These are phyloP conservation scores for Cephalopholis sonnerati DNA, from an alignment of 2,113 vertebrate species.

Conservation along the genomic window DNA sequence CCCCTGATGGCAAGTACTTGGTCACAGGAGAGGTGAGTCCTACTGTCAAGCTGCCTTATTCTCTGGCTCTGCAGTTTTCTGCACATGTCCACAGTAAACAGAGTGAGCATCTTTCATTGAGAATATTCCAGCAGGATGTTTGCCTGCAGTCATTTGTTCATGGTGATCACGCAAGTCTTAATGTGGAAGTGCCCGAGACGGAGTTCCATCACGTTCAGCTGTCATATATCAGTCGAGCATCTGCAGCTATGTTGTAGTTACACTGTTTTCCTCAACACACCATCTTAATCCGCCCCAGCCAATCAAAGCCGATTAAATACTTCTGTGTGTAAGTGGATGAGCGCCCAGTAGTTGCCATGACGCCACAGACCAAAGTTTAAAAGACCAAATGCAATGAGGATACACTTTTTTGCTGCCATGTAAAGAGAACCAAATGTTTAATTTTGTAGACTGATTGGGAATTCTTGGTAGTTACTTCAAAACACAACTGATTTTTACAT, in stretches of 20 bases:
- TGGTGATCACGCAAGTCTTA: neutral
- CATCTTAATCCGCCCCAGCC: slow-evolving; percentile 65
- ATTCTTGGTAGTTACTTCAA: neutral
- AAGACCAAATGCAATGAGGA: slow-evolving; percentile 8
- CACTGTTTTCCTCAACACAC: slow-evolving; percentile 17
- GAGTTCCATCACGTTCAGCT: neutral
- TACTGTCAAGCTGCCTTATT: neutral
- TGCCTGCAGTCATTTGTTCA: neutral
- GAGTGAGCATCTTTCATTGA: neutral
- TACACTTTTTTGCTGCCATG: neutral
- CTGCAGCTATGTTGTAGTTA: slow-evolving; percentile 27
- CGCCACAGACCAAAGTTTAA: slow-evolving; percentile 63
- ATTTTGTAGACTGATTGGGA: neutral
- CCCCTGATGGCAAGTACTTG: slow-evolving; percentile 95
- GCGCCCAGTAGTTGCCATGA: slow-evolving; percentile 61
- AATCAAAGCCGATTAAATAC: slow-evolving; percentile 77
- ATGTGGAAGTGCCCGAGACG: neutral
- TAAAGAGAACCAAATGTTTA: neutral
- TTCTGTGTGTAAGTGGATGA: slow-evolving; percentile 66
- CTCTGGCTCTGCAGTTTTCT: neutral
- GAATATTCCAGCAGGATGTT: neutral
- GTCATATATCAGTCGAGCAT: neutral
- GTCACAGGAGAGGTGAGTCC: slow-evolving; percentile 98
- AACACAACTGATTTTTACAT: neutral
- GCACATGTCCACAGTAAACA: neutral